Percentiles rank a stretch among this genome's conserved stretches.
Conservation (phyloP, 2,797 vertebrate genomes). For the Hippopotamyrus pictus region DNA sequence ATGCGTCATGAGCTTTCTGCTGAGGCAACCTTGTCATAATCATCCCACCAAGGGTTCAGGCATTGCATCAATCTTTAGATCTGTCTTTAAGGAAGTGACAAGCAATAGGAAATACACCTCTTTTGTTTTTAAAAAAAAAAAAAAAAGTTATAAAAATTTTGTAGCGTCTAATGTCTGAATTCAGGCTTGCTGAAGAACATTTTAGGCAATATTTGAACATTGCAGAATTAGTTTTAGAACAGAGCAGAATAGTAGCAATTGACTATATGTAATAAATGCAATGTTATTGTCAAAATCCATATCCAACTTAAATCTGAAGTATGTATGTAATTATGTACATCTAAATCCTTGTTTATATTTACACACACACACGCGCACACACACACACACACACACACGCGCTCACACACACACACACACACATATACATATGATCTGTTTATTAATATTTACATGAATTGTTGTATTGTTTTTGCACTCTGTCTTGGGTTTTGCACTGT, state of each 20-base stretch:
- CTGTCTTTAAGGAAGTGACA: neutral
- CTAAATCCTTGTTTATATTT: neutral
- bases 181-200: neutral
- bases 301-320: neutral
- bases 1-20: neutral
- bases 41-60: neutral
- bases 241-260: neutral
- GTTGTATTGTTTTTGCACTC: neutral
- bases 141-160: neutral
- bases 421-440: neutral
- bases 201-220: neutral
- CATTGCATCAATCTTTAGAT: neutral
- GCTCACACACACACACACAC: too few species aligned
- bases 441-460: neutral
- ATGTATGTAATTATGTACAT: neutral
- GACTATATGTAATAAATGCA: neutral
- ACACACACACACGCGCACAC: too few species aligned
- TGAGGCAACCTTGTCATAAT: neutral
- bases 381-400: too few species aligned
- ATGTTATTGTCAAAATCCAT: neutral
- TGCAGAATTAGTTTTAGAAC: neutral
- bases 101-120: neutral
- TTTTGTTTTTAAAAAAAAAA: neutral
- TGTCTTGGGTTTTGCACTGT: neutral
- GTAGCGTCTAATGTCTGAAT: neutral